These are phyloP conservation scores for Zosterops japonicus DNA, from an alignment of 2,113 vertebrate genomes.

Conservation along the genomic window DNA sequence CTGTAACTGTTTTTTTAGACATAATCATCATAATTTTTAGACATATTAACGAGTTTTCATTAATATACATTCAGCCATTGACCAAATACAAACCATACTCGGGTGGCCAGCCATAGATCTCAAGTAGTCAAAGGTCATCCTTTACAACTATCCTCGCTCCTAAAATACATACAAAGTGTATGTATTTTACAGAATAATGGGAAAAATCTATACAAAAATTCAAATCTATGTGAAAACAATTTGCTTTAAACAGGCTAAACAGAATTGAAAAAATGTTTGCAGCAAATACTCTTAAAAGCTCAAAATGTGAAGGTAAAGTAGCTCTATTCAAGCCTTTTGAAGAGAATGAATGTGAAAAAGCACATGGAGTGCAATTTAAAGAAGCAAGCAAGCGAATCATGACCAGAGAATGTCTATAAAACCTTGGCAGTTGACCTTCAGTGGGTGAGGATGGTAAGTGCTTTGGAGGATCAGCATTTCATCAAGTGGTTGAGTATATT, in stretches of 20 bases:
- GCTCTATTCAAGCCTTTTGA: not conserved
- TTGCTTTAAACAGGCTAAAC: not conserved
- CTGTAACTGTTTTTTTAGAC: not conserved
- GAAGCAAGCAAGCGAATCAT: constrained; percentile 14
- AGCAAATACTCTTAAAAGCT: not conserved
- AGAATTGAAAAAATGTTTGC: not conserved
- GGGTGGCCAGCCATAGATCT: not conserved
- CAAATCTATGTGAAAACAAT: not conserved
- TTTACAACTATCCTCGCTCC: not conserved
- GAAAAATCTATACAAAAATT: not conserved
- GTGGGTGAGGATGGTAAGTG: constrained; percentile 37
- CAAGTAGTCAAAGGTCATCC: not conserved
- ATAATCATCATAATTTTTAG: not conserved
- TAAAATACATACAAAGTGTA: not conserved
- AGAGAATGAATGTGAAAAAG: constrained; percentile 4
- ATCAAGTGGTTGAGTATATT: constrained; percentile 25
- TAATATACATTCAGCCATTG: not conserved
- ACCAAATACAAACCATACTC: not conserved
- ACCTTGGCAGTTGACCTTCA: constrained; percentile 67
- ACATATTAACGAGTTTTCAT: not conserved
- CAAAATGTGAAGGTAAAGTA: not conserved
- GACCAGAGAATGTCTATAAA: constrained; percentile 14
- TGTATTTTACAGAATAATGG: not conserved
- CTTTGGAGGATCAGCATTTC: constrained; percentile 42
- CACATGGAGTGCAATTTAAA: constrained; percentile 8